A percentile compares a stretch with the other conserved stretches of the same genome.
phyloP scores from a whole-genome alignment of 2,888 invertebrate genomes.

The Iselma pallidipennis region DNA sequence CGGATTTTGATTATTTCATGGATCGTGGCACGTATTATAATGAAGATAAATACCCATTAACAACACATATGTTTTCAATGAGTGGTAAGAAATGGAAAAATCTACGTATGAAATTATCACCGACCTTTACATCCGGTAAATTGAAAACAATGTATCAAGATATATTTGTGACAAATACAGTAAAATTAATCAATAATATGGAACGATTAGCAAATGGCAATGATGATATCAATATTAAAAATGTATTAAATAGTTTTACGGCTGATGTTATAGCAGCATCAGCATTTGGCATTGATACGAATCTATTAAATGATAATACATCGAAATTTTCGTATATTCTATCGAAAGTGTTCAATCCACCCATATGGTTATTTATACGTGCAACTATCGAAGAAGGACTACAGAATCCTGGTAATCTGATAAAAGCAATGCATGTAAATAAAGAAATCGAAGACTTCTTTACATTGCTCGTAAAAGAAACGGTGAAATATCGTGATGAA shows the following conservation, averaged over 20 bases:
- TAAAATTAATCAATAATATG: constrained; percentile 9
- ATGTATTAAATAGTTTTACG: constrained; percentile 15
- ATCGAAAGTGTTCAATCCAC: constrained; percentile 12
- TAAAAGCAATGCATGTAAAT: constrained; percentile 11
- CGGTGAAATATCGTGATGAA: constrained; percentile 54
- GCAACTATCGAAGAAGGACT: constrained; percentile 11
- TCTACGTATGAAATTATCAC: constrained; percentile 12
- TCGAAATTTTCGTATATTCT: constrained; percentile 16
- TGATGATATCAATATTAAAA: constrained; percentile 15
- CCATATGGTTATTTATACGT: constrained; percentile 10
- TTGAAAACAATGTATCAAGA: constrained; percentile 16
- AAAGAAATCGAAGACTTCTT: constrained; percentile 15
- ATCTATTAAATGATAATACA: constrained; percentile 21
- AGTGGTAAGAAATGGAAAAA: constrained; percentile 16
- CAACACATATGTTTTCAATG: constrained; percentile 17
- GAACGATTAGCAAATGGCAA: background rate
- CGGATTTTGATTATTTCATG: constrained; percentile 40
- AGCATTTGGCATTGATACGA: constrained; percentile 27
- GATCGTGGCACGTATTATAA: constrained; percentile 18
- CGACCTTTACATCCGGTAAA: constrained; percentile 20
- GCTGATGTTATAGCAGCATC: constrained; percentile 28
- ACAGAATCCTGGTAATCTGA: constrained; percentile 22
- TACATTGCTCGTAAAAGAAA: constrained; percentile 48
- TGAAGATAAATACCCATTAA: constrained; percentile 15
- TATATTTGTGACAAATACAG: constrained; percentile 8